phyloP scores from a whole-genome alignment of 1,140 invertebrate genomes.

The Drosophila lacertosa region DNA sequence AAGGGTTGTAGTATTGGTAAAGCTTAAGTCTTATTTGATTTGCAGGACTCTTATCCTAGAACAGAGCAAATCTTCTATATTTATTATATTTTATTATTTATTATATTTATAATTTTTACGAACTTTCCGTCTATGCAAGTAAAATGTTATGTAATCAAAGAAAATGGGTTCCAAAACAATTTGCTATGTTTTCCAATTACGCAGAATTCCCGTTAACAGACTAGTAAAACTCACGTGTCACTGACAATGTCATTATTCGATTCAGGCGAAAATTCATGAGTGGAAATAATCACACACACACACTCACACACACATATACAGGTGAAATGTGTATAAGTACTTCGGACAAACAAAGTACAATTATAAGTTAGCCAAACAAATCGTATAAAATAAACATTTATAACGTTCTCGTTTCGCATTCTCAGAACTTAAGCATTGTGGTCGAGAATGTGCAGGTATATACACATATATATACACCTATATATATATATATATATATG shows the following conservation, averaged over 20 bases:
- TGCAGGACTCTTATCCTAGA: too few relatives aligned
- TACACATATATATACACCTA: neutral
- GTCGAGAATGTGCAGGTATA: constrained; percentile 25
- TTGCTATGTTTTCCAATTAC: too few relatives aligned
- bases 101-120: too few relatives aligned
- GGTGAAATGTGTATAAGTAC: neutral
- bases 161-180: too few relatives aligned
- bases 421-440: constrained; percentile 34
- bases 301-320: neutral
- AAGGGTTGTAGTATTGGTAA: too few relatives aligned
- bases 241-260: neutral
- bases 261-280: constrained; percentile 26
- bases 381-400: constrained; percentile 44
- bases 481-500: neutral
- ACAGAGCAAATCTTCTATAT: too few relatives aligned
- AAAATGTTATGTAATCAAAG: too few relatives aligned
- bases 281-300: neutral
- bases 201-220: too few relatives aligned
- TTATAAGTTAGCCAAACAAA: constrained; percentile 46
- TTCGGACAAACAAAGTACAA: constrained; percentile 13
- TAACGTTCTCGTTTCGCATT: constrained; percentile 23
- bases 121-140: too few relatives aligned
- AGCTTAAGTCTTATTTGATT: too few relatives aligned
- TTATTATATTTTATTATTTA: too few relatives aligned
- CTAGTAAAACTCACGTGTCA: too few relatives aligned